phyloP scores from a whole-genome alignment of 2,888 invertebrate genomes.

The Mesorhabditis belari region DNA sequence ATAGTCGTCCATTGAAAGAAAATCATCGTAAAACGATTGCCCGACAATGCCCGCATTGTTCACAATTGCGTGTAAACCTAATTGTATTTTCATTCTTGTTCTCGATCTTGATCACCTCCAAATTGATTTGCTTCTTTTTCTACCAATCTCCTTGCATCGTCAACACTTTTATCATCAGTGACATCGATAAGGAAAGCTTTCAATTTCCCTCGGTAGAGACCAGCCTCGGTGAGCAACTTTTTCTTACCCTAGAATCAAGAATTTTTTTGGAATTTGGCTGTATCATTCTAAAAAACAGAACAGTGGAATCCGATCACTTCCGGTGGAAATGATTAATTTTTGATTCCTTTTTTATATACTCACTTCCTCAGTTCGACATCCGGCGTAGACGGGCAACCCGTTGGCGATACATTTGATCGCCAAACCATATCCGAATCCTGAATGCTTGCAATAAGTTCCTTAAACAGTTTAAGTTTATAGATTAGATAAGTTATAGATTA shows the following conservation, averaged over 20 bases:
- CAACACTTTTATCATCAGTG: conserved; percentile 35
- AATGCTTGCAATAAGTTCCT: too few species aligned
- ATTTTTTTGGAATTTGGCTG: too few species aligned
- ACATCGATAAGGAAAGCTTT: conserved; percentile 44
- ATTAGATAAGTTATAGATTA: too few species aligned
- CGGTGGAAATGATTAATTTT: background rate
- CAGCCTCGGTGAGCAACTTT: too few species aligned
- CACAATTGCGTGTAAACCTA: conserved; percentile 45
- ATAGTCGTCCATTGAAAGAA: conserved; percentile 52
- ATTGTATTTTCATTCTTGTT: background rate
- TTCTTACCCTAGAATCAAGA: too few species aligned
- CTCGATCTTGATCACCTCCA: conserved; percentile 15
- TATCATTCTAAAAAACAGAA: too few species aligned
- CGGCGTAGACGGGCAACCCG: background rate
- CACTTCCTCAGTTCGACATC: background rate
- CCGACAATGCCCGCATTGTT: conserved; percentile 51
- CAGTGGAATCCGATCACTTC: too few species aligned
- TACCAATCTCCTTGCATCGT: conserved; percentile 22
- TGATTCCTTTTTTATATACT: background rate
- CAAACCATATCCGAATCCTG: background rate
- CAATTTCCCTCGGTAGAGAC: conserved; percentile 13
- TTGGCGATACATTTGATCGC: background rate
- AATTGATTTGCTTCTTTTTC: conserved; percentile 20
- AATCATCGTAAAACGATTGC: conserved; percentile 50
- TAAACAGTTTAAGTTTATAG: too few species aligned